phyloP scores from a whole-genome alignment of 2,888 invertebrate species.

The Drosophila kambysellisi region DNA sequence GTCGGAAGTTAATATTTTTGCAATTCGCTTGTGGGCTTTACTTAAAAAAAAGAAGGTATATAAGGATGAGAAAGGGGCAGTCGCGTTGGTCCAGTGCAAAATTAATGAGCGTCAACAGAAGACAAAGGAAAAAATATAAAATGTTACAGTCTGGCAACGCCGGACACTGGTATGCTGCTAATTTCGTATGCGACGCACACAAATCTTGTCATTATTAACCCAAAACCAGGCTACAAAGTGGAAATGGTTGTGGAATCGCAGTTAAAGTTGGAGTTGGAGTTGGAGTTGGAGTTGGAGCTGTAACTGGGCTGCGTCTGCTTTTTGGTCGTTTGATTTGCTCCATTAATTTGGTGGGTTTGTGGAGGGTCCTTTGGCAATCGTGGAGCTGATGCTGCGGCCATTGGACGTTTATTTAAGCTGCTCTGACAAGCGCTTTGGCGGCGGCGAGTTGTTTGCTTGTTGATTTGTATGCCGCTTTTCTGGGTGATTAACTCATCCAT shows the following conservation, averaged over 20 bases:
- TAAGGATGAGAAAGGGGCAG: constrained; percentile 11
- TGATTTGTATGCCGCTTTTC: constrained; percentile 77
- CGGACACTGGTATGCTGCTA: constrained; percentile 43
- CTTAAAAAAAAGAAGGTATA: constrained; percentile 55
- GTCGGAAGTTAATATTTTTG: constrained; percentile 68
- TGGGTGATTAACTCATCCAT: constrained; percentile 79
- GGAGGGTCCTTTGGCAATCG: constrained; percentile 8
- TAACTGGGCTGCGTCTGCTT: constrained; percentile 39
- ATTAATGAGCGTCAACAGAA: constrained; percentile 45
- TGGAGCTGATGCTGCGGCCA: constrained; percentile 5
- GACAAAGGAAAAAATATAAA: background rate
- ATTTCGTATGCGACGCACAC: constrained; percentile 75
- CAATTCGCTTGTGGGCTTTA: constrained; percentile 58
- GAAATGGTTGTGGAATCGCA: constrained; percentile 10
- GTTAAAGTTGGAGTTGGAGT: constrained; percentile 6
- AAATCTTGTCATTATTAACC: constrained; percentile 79
- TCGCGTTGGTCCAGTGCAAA: constrained; percentile 27
- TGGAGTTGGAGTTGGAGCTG: background rate
- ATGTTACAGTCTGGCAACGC: constrained; percentile 40
- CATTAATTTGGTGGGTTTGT: constrained; percentile 69
- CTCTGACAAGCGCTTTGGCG: constrained; percentile 58
- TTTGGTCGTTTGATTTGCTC: constrained; percentile 74
- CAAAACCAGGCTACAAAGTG: constrained; percentile 17
- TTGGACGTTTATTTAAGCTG: constrained; percentile 55
- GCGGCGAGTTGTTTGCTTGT: constrained; percentile 51